Evolutionary conservation across 2,888 invertebrate genomes (phyloP).

Genomic region (Synergus laeviventris): DNA sequence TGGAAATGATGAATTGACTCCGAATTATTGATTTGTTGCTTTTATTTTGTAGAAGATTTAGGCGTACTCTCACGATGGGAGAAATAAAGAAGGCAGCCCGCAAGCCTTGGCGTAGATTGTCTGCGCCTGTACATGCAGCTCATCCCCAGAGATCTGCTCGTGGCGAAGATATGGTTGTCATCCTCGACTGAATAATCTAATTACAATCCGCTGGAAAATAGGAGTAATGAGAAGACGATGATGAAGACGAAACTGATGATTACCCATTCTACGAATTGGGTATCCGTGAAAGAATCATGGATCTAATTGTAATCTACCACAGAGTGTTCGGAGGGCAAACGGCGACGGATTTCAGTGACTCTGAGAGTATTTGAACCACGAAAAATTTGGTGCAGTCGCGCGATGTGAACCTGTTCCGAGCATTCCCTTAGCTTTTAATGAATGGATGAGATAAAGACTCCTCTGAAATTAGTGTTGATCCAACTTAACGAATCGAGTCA

Average conservation of each 20-base stretch:
- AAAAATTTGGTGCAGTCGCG: conserved; percentile 14
- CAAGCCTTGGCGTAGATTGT: conserved; percentile 87
- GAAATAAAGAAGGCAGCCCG: conserved; percentile 91
- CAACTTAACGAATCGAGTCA: conserved; percentile 67
- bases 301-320: conserved; percentile 45
- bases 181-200: conserved; percentile 74
- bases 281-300: conserved; percentile 53
- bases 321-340: conserved; percentile 14
- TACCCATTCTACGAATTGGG: conserved; percentile 44
- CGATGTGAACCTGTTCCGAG: conserved; percentile 18
- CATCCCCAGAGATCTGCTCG: conserved; percentile 70
- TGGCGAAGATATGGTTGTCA: conserved; percentile 76
- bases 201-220: conserved; percentile 48
- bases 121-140: conserved; percentile 64
- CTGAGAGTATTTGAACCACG: neutral
- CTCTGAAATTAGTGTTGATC: conserved; percentile 64
- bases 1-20: neutral
- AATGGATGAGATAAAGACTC: conserved; percentile 54
- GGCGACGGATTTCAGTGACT: conserved; percentile 6
- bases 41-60: conserved; percentile 83
- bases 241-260: conserved; percentile 18
- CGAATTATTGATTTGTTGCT: neutral
- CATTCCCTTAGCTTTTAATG: conserved; percentile 37
- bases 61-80: conserved; percentile 87
- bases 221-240: neutral